phyloP scores from a whole-genome alignment of 2,113 vertebrate genomes.

The Herpailurus yagouaroundi region DNA sequence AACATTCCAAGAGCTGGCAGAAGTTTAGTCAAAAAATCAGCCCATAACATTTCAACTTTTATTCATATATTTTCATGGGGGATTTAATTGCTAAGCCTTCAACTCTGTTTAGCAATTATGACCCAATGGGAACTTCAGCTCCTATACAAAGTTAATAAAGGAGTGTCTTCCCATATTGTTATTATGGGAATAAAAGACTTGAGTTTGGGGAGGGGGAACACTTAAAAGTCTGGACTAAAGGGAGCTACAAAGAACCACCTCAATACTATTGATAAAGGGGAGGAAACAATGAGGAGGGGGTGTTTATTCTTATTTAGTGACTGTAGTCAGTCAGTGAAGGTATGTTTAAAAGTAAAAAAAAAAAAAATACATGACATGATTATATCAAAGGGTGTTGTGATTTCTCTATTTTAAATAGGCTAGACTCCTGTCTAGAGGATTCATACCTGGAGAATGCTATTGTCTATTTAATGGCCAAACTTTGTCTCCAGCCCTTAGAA shows the following conservation, averaged over 20 bases:
- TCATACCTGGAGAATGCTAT: not conserved
- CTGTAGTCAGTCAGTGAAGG: not conserved
- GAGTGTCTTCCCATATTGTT: not conserved
- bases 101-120: constrained; percentile 55
- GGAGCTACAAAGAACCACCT: not conserved
- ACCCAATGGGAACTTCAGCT: constrained; percentile 11
- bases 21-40: constrained; percentile 69
- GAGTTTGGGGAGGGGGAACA: not conserved
- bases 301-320: not conserved
- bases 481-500: not conserved
- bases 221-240: not conserved
- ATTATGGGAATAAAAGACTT: not conserved
- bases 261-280: not conserved
- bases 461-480: not conserved
- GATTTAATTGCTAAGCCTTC: constrained; percentile 67
- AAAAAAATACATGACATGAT: not conserved
- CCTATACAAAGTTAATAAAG: constrained; percentile 1
- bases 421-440: not conserved
- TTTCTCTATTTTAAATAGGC: not conserved
- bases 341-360: not conserved
- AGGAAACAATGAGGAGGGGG: not conserved
- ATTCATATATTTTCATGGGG: constrained; percentile 55
- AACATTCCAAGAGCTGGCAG: constrained; percentile 65
- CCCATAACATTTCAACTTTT: constrained; percentile 58
- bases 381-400: not conserved